Conservation (phyloP, 2,113 vertebrate species). For the Cynoglossus semilaevis region DNA sequence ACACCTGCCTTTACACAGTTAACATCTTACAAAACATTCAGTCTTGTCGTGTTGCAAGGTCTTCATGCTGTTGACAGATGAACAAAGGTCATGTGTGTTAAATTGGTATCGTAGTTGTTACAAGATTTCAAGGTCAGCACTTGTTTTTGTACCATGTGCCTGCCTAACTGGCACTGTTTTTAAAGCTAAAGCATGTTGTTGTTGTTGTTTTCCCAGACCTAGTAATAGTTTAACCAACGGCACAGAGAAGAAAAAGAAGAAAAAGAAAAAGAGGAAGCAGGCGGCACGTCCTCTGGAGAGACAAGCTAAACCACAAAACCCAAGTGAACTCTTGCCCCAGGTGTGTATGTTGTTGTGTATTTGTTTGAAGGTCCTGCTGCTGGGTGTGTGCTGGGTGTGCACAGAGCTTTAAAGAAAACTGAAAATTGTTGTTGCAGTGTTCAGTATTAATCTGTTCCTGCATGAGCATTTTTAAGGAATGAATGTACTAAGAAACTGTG, state of each 20-base stretch:
- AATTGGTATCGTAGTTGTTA: not conserved
- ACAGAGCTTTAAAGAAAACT: constrained; percentile 2
- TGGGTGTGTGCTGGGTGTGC: constrained; percentile 16
- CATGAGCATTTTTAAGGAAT: not conserved
- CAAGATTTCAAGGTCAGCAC: not conserved
- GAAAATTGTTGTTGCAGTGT: constrained; percentile 7
- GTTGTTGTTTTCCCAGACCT: constrained; percentile 15
- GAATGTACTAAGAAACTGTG: not conserved
- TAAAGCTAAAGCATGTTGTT: constrained; percentile 29
- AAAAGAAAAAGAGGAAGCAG: constrained; percentile 85
- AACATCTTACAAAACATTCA: too few relatives aligned
- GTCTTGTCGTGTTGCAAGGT: too few relatives aligned
- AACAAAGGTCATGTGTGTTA: too few relatives aligned
- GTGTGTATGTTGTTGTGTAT: constrained; percentile 44
- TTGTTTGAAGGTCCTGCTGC: too few relatives aligned
- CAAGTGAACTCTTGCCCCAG: constrained; percentile 67
- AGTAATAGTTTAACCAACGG: constrained; percentile 85
- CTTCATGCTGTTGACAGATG: not conserved
- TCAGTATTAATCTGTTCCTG: not conserved
- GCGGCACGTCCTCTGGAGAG: constrained; percentile 83
- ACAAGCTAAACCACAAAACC: constrained; percentile 70
- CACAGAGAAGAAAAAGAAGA: constrained; percentile 80
- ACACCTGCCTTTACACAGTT: too few relatives aligned
- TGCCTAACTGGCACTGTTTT: constrained; percentile 6
- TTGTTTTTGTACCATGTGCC: not conserved